Conservation (phyloP, 2,888 invertebrate genomes). For the Dryomyza anilis region DNA sequence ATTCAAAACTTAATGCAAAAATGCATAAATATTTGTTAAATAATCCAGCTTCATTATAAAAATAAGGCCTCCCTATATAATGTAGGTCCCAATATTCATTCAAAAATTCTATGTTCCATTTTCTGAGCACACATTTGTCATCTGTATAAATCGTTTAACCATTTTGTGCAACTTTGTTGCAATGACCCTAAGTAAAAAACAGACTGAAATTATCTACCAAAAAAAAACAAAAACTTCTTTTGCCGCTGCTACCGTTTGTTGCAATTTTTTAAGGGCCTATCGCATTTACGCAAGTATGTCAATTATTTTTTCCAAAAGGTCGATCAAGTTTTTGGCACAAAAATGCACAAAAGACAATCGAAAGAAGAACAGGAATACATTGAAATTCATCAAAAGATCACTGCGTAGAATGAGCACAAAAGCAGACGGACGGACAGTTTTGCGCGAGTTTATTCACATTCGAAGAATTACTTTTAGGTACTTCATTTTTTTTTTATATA, state of each 20-base stretch:
- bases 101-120: background rate
- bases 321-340: conserved; percentile 7
- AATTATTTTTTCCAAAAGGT: conserved; percentile 21
- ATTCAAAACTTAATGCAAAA: too few species aligned
- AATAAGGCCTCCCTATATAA: too few species aligned
- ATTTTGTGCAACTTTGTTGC: conserved; percentile 5
- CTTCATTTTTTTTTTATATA: background rate
- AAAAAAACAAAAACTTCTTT: too few species aligned
- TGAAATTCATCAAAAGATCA: background rate
- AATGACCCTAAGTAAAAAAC: too few species aligned
- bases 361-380: background rate
- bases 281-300: conserved; percentile 21
- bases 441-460: conserved; percentile 14
- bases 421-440: conserved; percentile 1
- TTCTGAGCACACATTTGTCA: background rate
- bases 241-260: background rate
- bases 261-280: conserved; percentile 11
- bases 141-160: conserved; percentile 18
- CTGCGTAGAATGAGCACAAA: background rate
- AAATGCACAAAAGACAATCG: background rate
- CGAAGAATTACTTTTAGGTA: conserved; percentile 10
- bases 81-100: background rate
- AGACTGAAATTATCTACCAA: too few species aligned
- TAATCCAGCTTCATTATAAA: too few species aligned
- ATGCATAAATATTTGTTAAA: too few species aligned